Percentiles rank a stretch among this genome's conserved stretches.
Evolutionary conservation across 2,797 vertebrate genomes (phyloP).

Genomic region (Pantherophis vulpinus): DNA sequence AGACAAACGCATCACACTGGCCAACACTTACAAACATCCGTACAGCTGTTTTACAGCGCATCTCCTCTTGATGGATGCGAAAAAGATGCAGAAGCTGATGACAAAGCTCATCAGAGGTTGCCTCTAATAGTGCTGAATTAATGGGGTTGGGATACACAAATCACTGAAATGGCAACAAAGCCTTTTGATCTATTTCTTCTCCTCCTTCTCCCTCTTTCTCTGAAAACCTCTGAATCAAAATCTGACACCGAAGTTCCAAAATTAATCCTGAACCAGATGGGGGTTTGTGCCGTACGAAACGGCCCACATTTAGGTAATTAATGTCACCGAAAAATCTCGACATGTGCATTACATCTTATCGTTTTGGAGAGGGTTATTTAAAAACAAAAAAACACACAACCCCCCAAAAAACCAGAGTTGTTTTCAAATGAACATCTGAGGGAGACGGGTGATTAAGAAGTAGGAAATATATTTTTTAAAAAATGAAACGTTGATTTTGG

Average conservation of each 20-base stretch:
- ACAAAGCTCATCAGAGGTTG: slow-evolving; percentile 18
- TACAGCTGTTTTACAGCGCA: slow-evolving; percentile 25
- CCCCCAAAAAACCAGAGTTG: background rate
- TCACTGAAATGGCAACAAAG: slow-evolving; percentile 1
- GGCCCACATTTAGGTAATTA: slow-evolving; percentile 40
- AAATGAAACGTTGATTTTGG: no score
- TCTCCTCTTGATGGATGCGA: slow-evolving; percentile 41
- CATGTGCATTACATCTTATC: background rate
- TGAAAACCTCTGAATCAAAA: slow-evolving; percentile 26
- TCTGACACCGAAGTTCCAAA: background rate
- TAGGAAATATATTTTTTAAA: no score
- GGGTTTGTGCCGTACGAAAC: background rate
- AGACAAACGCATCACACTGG: slow-evolving; percentile 11
- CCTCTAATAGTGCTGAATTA: slow-evolving; percentile 1
- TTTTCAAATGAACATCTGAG: background rate
- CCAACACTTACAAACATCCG: background rate
- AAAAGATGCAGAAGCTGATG: slow-evolving; percentile 35
- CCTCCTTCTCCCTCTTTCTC: slow-evolving; percentile 7
- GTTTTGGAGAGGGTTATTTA: background rate
- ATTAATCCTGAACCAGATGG: slow-evolving; percentile 30
- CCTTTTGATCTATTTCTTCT: background rate
- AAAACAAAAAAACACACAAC: background rate
- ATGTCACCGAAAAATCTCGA: background rate
- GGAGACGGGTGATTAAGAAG: background rate
- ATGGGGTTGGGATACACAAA: background rate